phyloP scores from a whole-genome alignment of 2,797 vertebrate genomes.

The Phoeniculus purpureus region DNA sequence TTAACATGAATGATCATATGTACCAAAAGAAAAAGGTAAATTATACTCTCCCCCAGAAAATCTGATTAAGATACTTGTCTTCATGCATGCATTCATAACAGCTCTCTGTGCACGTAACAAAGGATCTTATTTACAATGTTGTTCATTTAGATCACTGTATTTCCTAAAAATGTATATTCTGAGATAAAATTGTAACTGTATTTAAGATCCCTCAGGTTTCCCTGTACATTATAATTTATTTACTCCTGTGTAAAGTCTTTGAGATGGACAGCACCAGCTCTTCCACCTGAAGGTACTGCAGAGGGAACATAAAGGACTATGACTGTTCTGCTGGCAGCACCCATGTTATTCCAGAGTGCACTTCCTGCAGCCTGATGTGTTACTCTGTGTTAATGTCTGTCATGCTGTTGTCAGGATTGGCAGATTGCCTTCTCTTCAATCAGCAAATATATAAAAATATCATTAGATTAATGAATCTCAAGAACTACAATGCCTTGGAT shows the following conservation, averaged over 20 bases:
- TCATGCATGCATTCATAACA: not conserved
- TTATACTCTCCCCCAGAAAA: not conserved
- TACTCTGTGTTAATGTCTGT: not conserved
- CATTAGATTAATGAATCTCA: not conserved
- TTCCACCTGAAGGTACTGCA: not conserved
- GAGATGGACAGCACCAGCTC: not conserved
- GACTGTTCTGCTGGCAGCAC: not conserved
- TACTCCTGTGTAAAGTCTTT: not conserved
- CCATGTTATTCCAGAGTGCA: not conserved
- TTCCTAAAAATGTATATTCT: not conserved
- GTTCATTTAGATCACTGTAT: not conserved
- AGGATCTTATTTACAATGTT: not conserved
- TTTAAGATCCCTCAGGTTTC: not conserved
- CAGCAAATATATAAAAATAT: not conserved
- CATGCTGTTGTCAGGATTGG: not conserved
- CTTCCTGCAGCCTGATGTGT: not conserved
- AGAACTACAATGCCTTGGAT: not conserved
- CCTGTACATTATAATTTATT: not conserved
- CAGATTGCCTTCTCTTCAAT: not conserved
- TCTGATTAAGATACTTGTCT: not conserved
- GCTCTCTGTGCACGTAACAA: not conserved
- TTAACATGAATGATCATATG: not conserved
- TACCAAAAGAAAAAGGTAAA: not conserved
- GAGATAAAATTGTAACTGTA: not conserved
- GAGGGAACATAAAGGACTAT: fast-evolving